These are phyloP conservation scores for Polia nebulosa DNA, from an alignment of 2,888 invertebrate genomes.

Conservation along the genomic window DNA sequence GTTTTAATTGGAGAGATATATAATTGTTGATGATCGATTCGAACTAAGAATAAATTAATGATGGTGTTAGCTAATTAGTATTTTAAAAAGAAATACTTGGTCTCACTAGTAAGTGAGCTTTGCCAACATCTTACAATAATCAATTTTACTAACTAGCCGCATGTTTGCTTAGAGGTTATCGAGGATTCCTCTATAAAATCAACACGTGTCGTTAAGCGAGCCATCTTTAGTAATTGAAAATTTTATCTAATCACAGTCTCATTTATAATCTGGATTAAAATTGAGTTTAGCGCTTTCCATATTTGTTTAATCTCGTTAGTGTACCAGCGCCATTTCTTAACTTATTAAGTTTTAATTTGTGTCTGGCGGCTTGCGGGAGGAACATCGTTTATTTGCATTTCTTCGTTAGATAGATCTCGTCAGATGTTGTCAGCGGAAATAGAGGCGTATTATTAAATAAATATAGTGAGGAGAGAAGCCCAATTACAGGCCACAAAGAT, in stretches of 20 bases:
- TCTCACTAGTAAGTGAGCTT: conserved; percentile 9
- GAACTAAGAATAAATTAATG: conserved; percentile 36
- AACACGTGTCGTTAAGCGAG: conserved; percentile 9
- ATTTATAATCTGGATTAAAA: conserved; percentile 27
- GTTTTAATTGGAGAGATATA: conserved; percentile 67
- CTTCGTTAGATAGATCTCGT: conserved; percentile 62
- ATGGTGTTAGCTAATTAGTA: conserved; percentile 28
- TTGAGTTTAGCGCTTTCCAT: conserved; percentile 1
- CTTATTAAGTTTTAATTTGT: conserved; percentile 54
- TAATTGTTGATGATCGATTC: conserved; percentile 59
- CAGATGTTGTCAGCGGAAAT: conserved; percentile 74
- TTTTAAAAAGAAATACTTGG: conserved; percentile 36
- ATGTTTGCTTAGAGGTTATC: conserved; percentile 27
- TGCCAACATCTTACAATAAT: conserved; percentile 30
- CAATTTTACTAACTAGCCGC: conserved; percentile 34
- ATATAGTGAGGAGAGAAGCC: conserved; percentile 63
- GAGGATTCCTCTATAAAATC: conserved; percentile 21
- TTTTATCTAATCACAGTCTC: conserved; percentile 20
- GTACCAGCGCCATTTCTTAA: conserved; percentile 11
- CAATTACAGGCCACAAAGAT: conserved; percentile 74
- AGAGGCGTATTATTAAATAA: conserved; percentile 77
- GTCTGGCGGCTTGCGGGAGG: conserved; percentile 14
- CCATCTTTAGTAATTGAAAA: conserved; percentile 26
- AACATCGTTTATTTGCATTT: conserved; percentile 65
- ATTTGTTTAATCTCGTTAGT: conserved; percentile 27